Base-by-base conservation (phyloP, 2,797 vertebrate genomes). In the Gymnodraco acuticeps region DNA sequence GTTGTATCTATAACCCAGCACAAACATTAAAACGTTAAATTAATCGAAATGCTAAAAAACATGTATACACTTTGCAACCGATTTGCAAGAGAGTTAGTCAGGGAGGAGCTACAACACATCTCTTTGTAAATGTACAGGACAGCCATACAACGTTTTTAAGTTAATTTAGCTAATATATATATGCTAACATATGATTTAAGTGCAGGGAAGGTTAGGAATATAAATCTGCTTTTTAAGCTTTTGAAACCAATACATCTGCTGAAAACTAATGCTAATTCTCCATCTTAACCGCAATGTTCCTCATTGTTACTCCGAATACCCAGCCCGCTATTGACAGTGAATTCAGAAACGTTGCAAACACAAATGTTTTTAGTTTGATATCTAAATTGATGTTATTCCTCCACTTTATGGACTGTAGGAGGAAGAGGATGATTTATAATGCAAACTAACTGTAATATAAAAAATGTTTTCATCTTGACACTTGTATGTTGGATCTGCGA, bases 221-320 rank as follows among this genome's bases (percentile, higher is more conserved):
- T 31, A 12, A 23, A 20, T 42, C 19, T 20, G n/a, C 4, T 19
- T 43, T 43, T 20, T 3, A 43, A 42, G 38, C 33, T 42, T 56
- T 1, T 51, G 10, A 54, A 54, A 19, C 14, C 31, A 54, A 38
- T 16, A 53, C 33, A 52, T 42, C 51, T 47, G 53, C 58, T 3
- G 14, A 58, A 71, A 58, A 58, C 31, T 56, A 46, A 70, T 16
- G 48, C 15, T 12, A 50, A n/a, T 3, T 58, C n/a, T 65, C 16
- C 45, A 19, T 17, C 48, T 33, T n/a, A 2, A 56, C 50, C 0
- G 13, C 3, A 9, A 38, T 51, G 46, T 41, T 31, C 5, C 47
- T 23, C 10, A 33, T 48, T 48, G 10, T 43, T 45, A 3, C 10
- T 17, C 3, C 14, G 27, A 55, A 68, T 43, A 23, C 41, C 50